A percentile compares a stretch with the other conserved stretches of the same genome.
phyloP scores from a whole-genome alignment of 2,113 vertebrate genomes.

The Hipposideros armiger region DNA sequence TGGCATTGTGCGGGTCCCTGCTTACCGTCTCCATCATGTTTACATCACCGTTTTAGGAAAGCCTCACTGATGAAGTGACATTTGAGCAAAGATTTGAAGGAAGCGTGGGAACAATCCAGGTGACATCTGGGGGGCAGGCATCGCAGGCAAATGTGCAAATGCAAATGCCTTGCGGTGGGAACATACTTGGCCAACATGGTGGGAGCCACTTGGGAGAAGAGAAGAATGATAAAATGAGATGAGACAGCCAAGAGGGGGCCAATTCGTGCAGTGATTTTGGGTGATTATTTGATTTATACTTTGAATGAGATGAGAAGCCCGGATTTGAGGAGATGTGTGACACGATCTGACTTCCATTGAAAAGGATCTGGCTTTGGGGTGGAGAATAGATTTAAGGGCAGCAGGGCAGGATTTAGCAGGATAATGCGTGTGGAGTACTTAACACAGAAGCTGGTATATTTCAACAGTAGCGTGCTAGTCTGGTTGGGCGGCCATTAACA shows the following conservation, averaged over 20 bases:
- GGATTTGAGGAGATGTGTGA: not conserved
- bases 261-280: not conserved
- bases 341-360: not conserved
- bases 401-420: not conserved
- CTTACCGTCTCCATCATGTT: not conserved
- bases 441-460: not conserved
- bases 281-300: not conserved
- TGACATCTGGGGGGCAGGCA: not conserved
- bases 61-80: not conserved
- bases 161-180: not conserved
- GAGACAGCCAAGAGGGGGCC: not conserved
- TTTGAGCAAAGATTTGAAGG: not conserved
- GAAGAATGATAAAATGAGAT: not conserved
- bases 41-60: not conserved
- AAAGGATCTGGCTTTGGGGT: not conserved
- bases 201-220: not conserved
- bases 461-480: too few relatives aligned
- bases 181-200: not conserved
- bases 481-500: not conserved
- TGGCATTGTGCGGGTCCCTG: fast-evolving
- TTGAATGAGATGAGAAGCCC: not conserved
- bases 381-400: not conserved
- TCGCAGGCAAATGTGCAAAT: too few relatives aligned
- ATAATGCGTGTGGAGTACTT: not conserved
- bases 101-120: not conserved